These are phyloP conservation scores for Papilio machaon DNA, from an alignment of 1,140 invertebrate genomes.

Conservation along the genomic window DNA sequence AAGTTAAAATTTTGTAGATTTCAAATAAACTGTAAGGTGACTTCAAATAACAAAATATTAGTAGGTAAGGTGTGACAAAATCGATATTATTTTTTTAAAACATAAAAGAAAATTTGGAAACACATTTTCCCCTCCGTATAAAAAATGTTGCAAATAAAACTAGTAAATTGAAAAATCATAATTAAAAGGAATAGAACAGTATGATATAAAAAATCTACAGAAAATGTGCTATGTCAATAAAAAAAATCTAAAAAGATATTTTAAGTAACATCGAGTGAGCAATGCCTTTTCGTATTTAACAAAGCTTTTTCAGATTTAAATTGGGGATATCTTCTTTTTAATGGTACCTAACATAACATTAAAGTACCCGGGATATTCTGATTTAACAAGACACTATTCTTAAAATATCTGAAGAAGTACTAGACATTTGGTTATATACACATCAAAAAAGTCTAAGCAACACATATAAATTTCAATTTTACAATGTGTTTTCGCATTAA, in stretches of 20 bases:
- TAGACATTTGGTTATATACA: conserved; percentile 2
- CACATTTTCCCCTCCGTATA: too few relatives aligned
- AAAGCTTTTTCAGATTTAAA: background rate
- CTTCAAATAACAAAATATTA: background rate
- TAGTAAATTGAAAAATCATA: too few relatives aligned
- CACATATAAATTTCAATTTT: too few relatives aligned
- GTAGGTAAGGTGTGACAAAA: background rate
- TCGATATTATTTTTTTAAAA: too few relatives aligned
- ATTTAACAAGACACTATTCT: background rate
- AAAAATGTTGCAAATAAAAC: too few relatives aligned
- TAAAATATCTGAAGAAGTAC: background rate
- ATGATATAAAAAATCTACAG: too few relatives aligned
- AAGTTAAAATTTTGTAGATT: background rate
- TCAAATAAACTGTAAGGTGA: background rate
- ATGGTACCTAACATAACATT: background rate
- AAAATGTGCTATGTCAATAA: too few relatives aligned
- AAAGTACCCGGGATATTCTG: background rate
- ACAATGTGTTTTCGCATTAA: too few relatives aligned
- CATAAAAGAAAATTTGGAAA: too few relatives aligned
- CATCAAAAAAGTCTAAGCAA: too few relatives aligned
- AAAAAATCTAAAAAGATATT: too few relatives aligned
- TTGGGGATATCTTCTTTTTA: background rate
- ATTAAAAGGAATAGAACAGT: too few relatives aligned
- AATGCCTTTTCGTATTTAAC: background rate
- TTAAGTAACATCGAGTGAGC: background rate